Percentiles rank a stretch among this genome's conserved stretches.
phyloP scores from a whole-genome alignment of 2,888 invertebrate species.

The Hartigia nigra region DNA sequence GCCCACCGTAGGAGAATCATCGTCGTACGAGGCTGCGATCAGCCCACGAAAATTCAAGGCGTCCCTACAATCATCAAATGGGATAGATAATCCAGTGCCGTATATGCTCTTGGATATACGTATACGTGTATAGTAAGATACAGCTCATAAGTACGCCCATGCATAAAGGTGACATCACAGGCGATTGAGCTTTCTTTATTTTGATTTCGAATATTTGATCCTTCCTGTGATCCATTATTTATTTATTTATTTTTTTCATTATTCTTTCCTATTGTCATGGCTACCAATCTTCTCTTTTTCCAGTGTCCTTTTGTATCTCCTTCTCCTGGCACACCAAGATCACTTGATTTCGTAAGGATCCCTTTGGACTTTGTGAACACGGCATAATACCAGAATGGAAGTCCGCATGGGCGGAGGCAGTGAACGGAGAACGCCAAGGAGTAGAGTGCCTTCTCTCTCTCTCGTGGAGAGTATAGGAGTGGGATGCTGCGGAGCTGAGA shows the following conservation, averaged over 20 bases:
- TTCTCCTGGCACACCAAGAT: not conserved
- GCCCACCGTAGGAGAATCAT: not conserved
- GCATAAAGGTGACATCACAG: not conserved
- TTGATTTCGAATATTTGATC: not conserved
- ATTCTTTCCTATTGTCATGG: not conserved
- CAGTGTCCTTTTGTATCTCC: not conserved
- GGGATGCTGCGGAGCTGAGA: constrained; percentile 32
- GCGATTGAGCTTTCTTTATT: not conserved
- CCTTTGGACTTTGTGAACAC: not conserved
- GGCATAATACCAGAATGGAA: not conserved
- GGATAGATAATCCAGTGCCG: not conserved
- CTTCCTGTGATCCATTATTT: not conserved
- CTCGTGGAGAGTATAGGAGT: constrained; percentile 30
- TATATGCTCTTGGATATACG: not conserved
- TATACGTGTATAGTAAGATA: not conserved
- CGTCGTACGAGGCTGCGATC: not conserved
- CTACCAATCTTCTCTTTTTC: not conserved
- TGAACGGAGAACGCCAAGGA: constrained; percentile 1
- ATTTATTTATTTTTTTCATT: too few species aligned
- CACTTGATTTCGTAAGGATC: not conserved
- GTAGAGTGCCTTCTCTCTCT: not conserved
- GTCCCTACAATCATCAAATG: not conserved
- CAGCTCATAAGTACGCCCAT: not conserved
- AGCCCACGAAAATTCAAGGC: not conserved
- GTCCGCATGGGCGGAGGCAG: constrained; percentile 9